Evolutionary conservation across 2,797 vertebrate species (phyloP), one percentile per base, ranked within the genome.

Genomic region (Thunnus albacares): DNA sequence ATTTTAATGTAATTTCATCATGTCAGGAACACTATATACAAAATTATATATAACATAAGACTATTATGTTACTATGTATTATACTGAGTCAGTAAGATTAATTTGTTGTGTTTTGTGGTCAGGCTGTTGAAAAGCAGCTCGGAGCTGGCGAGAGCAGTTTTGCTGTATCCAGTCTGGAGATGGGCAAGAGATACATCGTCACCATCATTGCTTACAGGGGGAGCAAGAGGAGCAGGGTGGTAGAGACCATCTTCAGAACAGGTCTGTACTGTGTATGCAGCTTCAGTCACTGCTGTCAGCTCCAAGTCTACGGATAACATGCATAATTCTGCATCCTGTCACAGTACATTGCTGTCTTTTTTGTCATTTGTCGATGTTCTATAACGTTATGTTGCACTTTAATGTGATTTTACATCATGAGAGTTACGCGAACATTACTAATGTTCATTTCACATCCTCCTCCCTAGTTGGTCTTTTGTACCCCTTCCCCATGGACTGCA

Each of bases 401-500:
- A 33, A 38, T 22, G 28, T 41, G 6, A 51, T 53, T 3, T 30
- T 5, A 30, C 10, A 47, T 28, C 7, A 15, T 3, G 38, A 55
- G 9, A 4, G 6, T 63, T 33, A 53, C 61, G 61, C 57, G 43
- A 62, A 15, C n/a, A 55, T 55, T 5, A 67, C 49, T 56, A 71
- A 71, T 71, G 1, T 45, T 76, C n/a, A 43, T 0, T 1, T 80
- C 12, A 28, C 56, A 6, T 56, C 4, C 0, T 59, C 41, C 13
- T 70, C 75, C 49, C 20, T 83, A 97, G 96, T 94, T 62, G 93
- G 94, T 4, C 56, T 95, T 7, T 62, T 86, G 51, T 95, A 96
- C 63, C 95, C 86, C 0, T 96, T 96, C 80, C 97, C 97, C 0
- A 88, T 84, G 22, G 97, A 97, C 90, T 98, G 97, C 79, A 87